A percentile compares a stretch with the other conserved stretches of the same genome.
These are phyloP conservation scores for Nibea albiflora DNA, from an alignment of 2,113 vertebrate genomes.

Conservation along the genomic window DNA sequence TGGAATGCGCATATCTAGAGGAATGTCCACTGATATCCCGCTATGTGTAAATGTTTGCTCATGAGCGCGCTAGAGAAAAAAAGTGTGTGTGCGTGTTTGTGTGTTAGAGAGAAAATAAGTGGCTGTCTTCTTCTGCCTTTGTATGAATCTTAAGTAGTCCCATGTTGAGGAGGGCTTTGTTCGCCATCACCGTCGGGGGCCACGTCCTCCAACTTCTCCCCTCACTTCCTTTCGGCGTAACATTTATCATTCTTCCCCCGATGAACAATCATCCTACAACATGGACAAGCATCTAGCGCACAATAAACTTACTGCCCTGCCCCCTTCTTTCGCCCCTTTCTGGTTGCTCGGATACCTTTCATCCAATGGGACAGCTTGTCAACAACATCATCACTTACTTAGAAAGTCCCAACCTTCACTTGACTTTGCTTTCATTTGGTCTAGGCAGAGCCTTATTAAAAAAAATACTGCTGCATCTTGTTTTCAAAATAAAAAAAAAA, in stretches of 20 bases:
- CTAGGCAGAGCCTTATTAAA: slow-evolving; percentile 15
- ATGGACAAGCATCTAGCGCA: slow-evolving; percentile 76
- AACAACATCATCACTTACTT: slow-evolving; percentile 81
- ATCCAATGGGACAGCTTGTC: slow-evolving; percentile 72
- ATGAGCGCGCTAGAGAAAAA: slow-evolving; percentile 31
- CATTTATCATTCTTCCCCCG: slow-evolving; percentile 83
- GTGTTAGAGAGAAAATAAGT: slow-evolving; percentile 59
- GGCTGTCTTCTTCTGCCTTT: slow-evolving; percentile 63
- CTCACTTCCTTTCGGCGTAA: slow-evolving; percentile 79
- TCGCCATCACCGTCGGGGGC: slow-evolving; percentile 64
- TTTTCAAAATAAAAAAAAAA: slow-evolving; percentile 53
- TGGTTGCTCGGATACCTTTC: slow-evolving; percentile 85
- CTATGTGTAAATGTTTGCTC: slow-evolving; percentile 73
- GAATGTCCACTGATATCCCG: slow-evolving; percentile 66
- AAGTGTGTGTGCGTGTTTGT: slow-evolving; percentile 30
- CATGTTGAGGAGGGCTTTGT: slow-evolving; percentile 75
- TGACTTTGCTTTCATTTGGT: slow-evolving; percentile 20
- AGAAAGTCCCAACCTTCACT: slow-evolving; percentile 58
- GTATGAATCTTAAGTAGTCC: slow-evolving; percentile 79
- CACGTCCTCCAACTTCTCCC: slow-evolving; percentile 76
- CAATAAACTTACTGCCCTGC: slow-evolving; percentile 78
- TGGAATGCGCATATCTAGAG: slow-evolving; percentile 57
- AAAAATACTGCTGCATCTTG: slow-evolving; percentile 15
- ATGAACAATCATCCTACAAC: slow-evolving; percentile 83
- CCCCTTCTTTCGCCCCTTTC: slow-evolving; percentile 55